Conservation (phyloP, 2,113 vertebrate genomes). For the Ptyas mucosa region DNA sequence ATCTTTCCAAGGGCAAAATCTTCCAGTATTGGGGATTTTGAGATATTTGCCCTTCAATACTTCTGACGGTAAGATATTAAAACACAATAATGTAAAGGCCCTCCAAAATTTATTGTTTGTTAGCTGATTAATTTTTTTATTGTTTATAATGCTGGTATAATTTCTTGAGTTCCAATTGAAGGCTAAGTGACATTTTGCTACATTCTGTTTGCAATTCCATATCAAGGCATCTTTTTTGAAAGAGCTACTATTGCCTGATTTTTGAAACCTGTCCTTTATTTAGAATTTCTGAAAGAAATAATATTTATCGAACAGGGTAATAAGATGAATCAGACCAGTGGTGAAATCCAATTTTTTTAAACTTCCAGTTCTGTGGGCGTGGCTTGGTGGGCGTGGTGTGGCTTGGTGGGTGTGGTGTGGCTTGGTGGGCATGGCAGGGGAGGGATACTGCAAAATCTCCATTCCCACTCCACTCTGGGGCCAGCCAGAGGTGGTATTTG, state of each 20-base stretch:
- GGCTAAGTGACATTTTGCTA: background rate
- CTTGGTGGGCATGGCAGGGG: too few relatives aligned
- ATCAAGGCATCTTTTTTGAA: background rate
- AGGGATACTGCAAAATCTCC: too few relatives aligned
- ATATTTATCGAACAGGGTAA: background rate
- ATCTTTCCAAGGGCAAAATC: background rate
- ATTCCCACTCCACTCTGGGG: too few relatives aligned
- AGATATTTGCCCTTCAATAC: background rate
- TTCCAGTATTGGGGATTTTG: background rate
- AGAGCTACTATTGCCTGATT: background rate
- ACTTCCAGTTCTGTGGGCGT: too few relatives aligned
- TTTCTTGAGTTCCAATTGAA: background rate
- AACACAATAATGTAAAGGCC: background rate
- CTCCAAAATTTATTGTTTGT: background rate
- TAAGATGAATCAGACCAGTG: background rate
- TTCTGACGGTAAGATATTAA: background rate
- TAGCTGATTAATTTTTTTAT: too few relatives aligned
- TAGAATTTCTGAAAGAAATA: background rate
- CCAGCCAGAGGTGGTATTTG: too few relatives aligned
- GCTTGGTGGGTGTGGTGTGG: too few relatives aligned
- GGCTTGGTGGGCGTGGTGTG: too few relatives aligned
- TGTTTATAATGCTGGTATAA: background rate
- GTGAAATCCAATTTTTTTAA: too few relatives aligned
- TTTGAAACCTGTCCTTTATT: background rate
- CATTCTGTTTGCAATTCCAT: background rate